Evolutionary conservation across 2,113 vertebrate species (phyloP).

Genomic region (Charina bottae): DNA sequence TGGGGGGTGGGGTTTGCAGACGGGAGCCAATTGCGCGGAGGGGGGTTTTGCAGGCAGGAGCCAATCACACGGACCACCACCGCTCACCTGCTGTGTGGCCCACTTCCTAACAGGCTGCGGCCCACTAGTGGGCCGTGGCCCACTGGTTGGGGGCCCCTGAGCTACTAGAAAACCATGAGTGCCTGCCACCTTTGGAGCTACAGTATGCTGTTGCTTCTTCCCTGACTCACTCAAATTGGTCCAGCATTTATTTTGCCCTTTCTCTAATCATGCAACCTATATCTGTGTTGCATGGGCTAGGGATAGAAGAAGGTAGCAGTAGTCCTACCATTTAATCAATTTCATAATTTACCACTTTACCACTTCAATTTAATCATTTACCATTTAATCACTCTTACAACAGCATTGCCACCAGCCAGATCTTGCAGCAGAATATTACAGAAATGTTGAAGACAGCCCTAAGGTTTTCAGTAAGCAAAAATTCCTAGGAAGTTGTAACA

Average conservation of each 20-base stretch:
- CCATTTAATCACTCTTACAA: background rate
- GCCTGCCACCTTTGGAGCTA: background rate
- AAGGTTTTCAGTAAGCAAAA: background rate
- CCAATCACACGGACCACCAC: too few relatives aligned
- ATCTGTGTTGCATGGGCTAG: background rate
- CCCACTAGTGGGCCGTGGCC: too few relatives aligned
- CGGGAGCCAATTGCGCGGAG: too few relatives aligned
- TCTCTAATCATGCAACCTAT: background rate
- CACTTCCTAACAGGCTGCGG: too few relatives aligned
- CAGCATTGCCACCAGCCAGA: background rate
- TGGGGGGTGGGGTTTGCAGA: too few relatives aligned
- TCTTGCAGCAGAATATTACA: background rate
- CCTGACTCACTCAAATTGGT: background rate
- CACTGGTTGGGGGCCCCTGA: too few relatives aligned
- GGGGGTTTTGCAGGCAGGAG: too few relatives aligned
- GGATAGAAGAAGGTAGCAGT: background rate
- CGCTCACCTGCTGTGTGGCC: too few relatives aligned
- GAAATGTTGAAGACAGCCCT: background rate
- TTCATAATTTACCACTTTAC: too few relatives aligned
- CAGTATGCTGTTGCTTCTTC: background rate
- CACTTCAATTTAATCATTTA: too few relatives aligned
- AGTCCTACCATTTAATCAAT: background rate
- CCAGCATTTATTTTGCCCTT: background rate
- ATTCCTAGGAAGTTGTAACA: background rate
- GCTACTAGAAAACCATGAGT: background rate